Evolutionary conservation across 2,113 vertebrate species (phyloP).

Genomic region (Tachuris rubrigastra): DNA sequence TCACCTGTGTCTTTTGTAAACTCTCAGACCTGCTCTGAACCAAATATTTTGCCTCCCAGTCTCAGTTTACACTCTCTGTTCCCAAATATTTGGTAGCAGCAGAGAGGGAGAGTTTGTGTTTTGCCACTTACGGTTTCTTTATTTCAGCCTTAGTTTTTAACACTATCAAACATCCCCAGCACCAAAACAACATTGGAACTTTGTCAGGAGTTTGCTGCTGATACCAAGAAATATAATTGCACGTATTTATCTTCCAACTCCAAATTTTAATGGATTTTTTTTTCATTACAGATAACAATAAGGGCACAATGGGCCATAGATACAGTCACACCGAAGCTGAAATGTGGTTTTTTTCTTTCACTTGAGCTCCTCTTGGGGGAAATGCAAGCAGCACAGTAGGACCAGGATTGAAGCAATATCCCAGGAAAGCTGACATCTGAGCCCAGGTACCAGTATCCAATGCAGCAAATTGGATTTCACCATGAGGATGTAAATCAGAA

Average conservation of each 20-base stretch:
- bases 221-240: not conserved
- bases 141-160: not conserved
- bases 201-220: not conserved
- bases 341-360: not conserved
- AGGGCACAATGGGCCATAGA: not conserved
- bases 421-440: not conserved
- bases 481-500: not conserved
- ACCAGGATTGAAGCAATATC: not conserved
- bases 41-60: not conserved
- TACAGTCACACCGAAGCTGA: not conserved
- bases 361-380: not conserved
- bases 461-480: not conserved
- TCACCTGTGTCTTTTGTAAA: not conserved
- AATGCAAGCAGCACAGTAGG: not conserved
- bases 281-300: not conserved
- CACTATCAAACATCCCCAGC: not conserved
- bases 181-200: not conserved
- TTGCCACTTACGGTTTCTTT: not conserved
- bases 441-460: not conserved
- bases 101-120: not conserved
- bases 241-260: not conserved
- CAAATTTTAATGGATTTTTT: not conserved
- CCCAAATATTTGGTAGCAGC: not conserved
- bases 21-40: not conserved
- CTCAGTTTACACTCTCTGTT: not conserved